Base-by-base conservation (phyloP, 1,140 invertebrate genomes). In the Euura saliciscinereae region DNA sequence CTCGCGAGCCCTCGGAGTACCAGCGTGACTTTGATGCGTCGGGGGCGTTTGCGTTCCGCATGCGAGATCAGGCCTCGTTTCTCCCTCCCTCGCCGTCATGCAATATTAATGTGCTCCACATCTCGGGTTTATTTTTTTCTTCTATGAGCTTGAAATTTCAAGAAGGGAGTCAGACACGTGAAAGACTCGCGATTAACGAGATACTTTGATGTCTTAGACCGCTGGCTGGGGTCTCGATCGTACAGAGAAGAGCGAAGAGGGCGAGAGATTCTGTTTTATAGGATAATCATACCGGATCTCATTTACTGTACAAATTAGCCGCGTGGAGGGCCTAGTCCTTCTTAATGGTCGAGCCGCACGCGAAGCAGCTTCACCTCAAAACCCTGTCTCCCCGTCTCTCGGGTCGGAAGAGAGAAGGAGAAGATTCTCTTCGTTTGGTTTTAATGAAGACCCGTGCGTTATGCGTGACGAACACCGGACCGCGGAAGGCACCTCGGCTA, bases 251-350 rank as follows among this genome's bases (percentile, higher is more conserved):
- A 4, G 8, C 66, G 3, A 67, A 42, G 66, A 11, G 8, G 3
- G 8, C 66, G 43, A 67, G 5, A 67, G 43, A 10, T 28, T 73
- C 71, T 73, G 68, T 67, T 67, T 67, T 67, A 67, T 44, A 42
- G 74, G 76, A 77, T 80, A 81, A 82, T 77, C 79, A 82, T 81
- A 78, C 76, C 77, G 76, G 83, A 84, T 85, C 83, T 85, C 85
- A 84, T 86, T 86, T 84, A 82, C 83, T 78, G 83, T 84, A 85
- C 83, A 85, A 86, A 85, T 86, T 86, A 85, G 83, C 85, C 78
- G 83, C 83, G 84, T 81, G 78, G 77, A 78, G 43, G 43, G 81
- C 79, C 80, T 79, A 77, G 75, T 69, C 71, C 78, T 73, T 74
- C 4, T 44, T 84, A 86, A 86, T 86, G 83, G 81, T 76, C 77